Base-by-base conservation (phyloP, 2,797 vertebrate genomes). In the Mormyrus proboscirostris region DNA sequence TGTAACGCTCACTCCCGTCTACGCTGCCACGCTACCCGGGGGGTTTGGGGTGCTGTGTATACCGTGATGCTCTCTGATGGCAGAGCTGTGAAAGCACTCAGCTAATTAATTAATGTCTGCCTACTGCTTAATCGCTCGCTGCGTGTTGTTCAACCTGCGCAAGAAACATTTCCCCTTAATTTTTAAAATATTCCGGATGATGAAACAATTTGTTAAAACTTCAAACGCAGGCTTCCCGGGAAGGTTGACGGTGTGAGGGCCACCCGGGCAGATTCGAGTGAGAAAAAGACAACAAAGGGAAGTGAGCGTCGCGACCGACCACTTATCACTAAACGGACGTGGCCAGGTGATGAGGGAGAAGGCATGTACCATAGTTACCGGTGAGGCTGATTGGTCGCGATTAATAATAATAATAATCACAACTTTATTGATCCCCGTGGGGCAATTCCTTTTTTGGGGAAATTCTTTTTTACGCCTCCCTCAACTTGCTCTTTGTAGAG, bases 1-100 rank as follows among this genome's bases (percentile, higher is more conserved):
- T 91, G 93, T 95, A 95, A 19, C 0, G 55, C 55, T 16, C 1
- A 94, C 92, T 93, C 91, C 88, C 90, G n/a, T 90, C 93, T 92
- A 91, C 89, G 19, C 10, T 57, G 88, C 91, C 92, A 92, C 92
- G 94, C 93, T 93, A 93, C 93, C 92, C 86, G 85, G 91, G 88
- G 86, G 76, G 85, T 89, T 91, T 14, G 73, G 69, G 73, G 73
- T 1, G 2, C 73, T 19, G 38, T 44, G 73, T 79, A 19, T n/a
- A 8, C 38, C 16, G 2, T 79, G 16, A 79, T 44, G 38, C 38
- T 44, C 6, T 44, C 16, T 79, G 38, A 44, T 79, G 73, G 73
- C 73, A 79, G 73, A 44, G 38, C 73, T 44, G 73, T 79, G 73
- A 44, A 79, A 79, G 73, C 33, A 41, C 73, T 79, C 38, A 44